Percentiles rank a stretch among this genome's conserved stretches.
phyloP scores from a whole-genome alignment of 2,888 invertebrate species.

The Lasius fuliginosus region DNA sequence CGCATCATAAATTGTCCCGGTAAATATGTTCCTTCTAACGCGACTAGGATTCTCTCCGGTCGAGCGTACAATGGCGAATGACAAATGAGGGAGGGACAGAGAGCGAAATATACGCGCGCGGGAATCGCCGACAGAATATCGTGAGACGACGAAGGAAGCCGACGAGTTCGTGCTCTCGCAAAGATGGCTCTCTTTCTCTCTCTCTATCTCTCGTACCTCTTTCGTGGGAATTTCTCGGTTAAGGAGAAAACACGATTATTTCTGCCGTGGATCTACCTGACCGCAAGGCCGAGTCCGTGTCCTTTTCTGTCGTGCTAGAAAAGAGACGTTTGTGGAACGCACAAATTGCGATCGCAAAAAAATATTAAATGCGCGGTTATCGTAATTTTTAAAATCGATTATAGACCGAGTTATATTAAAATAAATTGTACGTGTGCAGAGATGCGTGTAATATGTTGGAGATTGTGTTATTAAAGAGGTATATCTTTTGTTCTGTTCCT shows the following conservation, averaged over 20 bases:
- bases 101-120: slow-evolving; percentile 48
- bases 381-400: not conserved
- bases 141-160: slow-evolving; percentile 28
- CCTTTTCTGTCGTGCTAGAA: slow-evolving; percentile 10
- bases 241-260: slow-evolving; percentile 54
- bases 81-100: slow-evolving; percentile 59
- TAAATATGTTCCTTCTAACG: slow-evolving; percentile 55
- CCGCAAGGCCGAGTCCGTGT: slow-evolving; percentile 39
- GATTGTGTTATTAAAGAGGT: not conserved
- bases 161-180: not conserved
- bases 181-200: slow-evolving; percentile 17
- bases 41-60: slow-evolving; percentile 51
- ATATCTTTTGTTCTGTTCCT: not conserved
- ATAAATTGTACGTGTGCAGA: not conserved
- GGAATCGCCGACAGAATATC: slow-evolving; percentile 63
- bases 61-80: slow-evolving; percentile 57
- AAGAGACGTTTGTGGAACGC: not conserved
- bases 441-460: not conserved
- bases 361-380: not conserved
- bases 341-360: not conserved
- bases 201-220: slow-evolving; percentile 2
- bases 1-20: slow-evolving; percentile 61
- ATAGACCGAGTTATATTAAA: not conserved
- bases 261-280: slow-evolving; percentile 41
- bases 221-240: slow-evolving; percentile 60